phyloP scores from a whole-genome alignment of 2,888 invertebrate genomes.

The Drosophila barbarae region DNA sequence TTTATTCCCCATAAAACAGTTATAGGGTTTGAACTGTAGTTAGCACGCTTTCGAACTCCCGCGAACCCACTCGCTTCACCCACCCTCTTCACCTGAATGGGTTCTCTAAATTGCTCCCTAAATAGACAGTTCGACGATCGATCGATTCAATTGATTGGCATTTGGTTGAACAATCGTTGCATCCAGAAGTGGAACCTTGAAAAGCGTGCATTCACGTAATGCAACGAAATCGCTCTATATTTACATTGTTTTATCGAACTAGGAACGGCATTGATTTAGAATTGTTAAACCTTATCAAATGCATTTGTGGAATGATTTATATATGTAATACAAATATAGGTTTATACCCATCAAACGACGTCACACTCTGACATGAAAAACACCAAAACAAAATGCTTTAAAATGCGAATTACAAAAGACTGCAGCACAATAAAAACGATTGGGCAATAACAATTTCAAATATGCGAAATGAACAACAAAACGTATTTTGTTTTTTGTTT shows the following conservation, averaged over 20 bases:
- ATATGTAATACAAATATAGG: background rate
- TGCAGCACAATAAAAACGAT: slow-evolving; percentile 26
- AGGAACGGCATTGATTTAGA: slow-evolving; percentile 32
- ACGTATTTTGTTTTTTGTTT: slow-evolving; percentile 26
- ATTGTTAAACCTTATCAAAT: slow-evolving; percentile 31
- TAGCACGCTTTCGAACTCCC: background rate
- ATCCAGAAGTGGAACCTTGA: slow-evolving; percentile 36
- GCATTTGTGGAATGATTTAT: slow-evolving; percentile 20
- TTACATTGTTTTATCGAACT: slow-evolving; percentile 39
- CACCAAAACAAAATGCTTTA: slow-evolving; percentile 26
- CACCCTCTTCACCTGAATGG: slow-evolving; percentile 8
- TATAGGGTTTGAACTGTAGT: background rate
- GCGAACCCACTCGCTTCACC: background rate
- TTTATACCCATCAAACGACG: slow-evolving; percentile 4
- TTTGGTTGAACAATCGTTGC: slow-evolving; percentile 35
- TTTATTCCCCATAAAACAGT: background rate
- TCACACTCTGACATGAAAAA: slow-evolving; percentile 13
- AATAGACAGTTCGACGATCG: slow-evolving; percentile 37
- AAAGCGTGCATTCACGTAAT: slow-evolving; percentile 24
- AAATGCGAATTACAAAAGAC: slow-evolving; percentile 25
- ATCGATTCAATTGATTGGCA: slow-evolving; percentile 32
- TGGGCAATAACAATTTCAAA: slow-evolving; percentile 36
- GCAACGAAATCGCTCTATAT: slow-evolving; percentile 32
- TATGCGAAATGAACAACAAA: slow-evolving; percentile 34
- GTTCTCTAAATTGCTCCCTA: slow-evolving; percentile 30